A percentile compares a stretch with the other conserved stretches of the same genome.
phyloP scores from a whole-genome alignment of 2,888 invertebrate genomes.

The Cryptops parisi region DNA sequence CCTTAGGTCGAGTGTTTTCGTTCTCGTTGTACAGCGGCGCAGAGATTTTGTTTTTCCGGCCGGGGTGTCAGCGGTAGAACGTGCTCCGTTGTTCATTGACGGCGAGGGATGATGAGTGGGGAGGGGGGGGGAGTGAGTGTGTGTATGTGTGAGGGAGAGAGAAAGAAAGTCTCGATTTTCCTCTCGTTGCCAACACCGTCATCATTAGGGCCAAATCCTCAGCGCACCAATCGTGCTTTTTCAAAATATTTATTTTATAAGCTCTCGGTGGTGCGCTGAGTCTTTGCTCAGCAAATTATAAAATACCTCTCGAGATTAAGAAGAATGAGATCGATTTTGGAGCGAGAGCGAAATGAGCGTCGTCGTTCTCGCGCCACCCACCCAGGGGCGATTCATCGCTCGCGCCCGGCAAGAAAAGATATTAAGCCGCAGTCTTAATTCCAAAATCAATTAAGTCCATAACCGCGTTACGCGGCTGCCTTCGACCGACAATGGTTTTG shows the following conservation, averaged over 20 bases:
- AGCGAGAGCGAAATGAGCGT: slow-evolving; percentile 6
- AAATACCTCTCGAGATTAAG: slow-evolving; percentile 13
- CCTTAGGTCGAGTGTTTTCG: no score
- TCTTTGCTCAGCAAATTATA: slow-evolving; percentile 14
- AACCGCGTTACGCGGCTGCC: neutral
- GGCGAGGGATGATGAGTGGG: slow-evolving; percentile 2
- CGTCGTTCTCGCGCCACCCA: neutral
- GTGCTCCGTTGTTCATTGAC: neutral
- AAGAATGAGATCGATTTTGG: slow-evolving; percentile 12
- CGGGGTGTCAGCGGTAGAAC: no score
- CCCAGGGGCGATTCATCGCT: slow-evolving; percentile 6
- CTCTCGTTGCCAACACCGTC: no score
- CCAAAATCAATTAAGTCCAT: slow-evolving; percentile 15
- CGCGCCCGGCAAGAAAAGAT: slow-evolving; percentile 8
- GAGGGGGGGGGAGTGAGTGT: no score
- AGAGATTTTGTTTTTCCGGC: no score
- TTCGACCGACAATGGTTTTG: neutral
- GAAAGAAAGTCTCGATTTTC: no score
- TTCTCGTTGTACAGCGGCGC: no score
- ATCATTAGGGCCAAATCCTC: neutral
- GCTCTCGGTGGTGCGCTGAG: neutral
- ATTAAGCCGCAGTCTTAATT: slow-evolving; percentile 12
- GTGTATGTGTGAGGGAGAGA: no score
- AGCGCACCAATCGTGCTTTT: neutral
- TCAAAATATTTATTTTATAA: slow-evolving; percentile 3